Evolutionary conservation across 2,113 vertebrate genomes (phyloP).

Genomic region (Cebus imitator): DNA sequence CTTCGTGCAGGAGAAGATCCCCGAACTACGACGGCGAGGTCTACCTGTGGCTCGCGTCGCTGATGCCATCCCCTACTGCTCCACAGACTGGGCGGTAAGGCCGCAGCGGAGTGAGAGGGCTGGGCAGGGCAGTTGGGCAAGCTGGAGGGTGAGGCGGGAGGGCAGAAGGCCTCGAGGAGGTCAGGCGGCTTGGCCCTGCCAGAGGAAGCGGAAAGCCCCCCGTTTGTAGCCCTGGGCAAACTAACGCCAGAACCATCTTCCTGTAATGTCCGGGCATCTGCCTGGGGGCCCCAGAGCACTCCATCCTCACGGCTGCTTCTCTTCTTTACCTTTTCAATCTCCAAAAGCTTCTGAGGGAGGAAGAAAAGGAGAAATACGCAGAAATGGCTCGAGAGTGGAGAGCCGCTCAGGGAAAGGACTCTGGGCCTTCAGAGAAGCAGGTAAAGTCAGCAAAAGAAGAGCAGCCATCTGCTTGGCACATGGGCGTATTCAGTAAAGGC

Average conservation of each 20-base stretch:
- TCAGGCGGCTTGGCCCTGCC: not conserved
- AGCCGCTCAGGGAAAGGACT: slow-evolving; percentile 53
- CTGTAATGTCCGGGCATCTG: accelerated
- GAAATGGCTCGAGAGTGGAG: slow-evolving; percentile 82
- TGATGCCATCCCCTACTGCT: slow-evolving; percentile 81
- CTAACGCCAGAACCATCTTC: not conserved
- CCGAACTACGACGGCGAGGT: slow-evolving; percentile 75
- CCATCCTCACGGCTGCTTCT: not conserved
- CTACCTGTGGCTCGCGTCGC: slow-evolving; percentile 63
- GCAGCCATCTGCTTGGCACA: accelerated
- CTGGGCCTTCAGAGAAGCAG: slow-evolving; percentile 47
- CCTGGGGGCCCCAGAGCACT: accelerated
- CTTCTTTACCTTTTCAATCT: not conserved
- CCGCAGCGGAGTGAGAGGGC: not conserved
- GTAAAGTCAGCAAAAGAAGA: slow-evolving; percentile 47
- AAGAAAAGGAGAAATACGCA: slow-evolving; percentile 78
- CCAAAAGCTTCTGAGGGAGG: slow-evolving; percentile 75
- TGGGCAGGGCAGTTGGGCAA: not conserved
- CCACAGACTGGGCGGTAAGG: slow-evolving; percentile 82
- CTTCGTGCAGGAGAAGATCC: slow-evolving; percentile 83
- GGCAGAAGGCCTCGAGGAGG: not conserved
- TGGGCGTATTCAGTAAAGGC: accelerated
- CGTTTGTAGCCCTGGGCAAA: not conserved
- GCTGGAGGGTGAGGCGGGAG: not conserved
- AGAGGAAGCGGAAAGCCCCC: too few species aligned